Conservation (phyloP, 1,140 invertebrate species). For the Branchinecta lynchi region DNA sequence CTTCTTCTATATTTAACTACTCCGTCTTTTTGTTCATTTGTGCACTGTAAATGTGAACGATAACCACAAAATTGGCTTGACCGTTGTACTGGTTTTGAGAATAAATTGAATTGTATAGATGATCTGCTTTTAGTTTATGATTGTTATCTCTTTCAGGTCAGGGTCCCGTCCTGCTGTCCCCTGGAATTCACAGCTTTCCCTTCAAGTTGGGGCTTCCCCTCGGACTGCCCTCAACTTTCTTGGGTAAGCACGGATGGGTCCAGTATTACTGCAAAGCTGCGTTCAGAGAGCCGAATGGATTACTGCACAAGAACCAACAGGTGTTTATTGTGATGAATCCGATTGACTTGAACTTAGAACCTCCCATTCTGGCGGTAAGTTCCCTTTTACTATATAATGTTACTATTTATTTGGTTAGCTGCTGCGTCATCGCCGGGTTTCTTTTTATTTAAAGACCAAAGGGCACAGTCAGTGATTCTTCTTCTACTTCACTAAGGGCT, state of each 20-base stretch:
- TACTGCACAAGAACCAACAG: constrained; percentile 89
- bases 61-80: too few species aligned
- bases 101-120: too few species aligned
- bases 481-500: not conserved
- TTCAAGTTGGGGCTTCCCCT: constrained; percentile 80
- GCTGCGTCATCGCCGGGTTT: not conserved
- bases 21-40: too few species aligned
- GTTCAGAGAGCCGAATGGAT: constrained; percentile 66
- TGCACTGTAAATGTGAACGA: too few species aligned
- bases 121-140: too few species aligned
- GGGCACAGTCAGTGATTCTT: not conserved
- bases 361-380: constrained; percentile 67
- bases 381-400: not conserved
- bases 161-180: constrained; percentile 64
- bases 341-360: constrained; percentile 81
- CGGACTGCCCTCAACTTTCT: constrained; percentile 77
- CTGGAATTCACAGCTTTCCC: constrained; percentile 87
- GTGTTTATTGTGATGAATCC: constrained; percentile 94
- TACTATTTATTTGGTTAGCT: constrained; percentile 11
- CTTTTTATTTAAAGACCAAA: not conserved
- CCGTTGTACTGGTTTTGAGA: too few species aligned
- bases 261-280: constrained; percentile 89
- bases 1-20: too few species aligned
- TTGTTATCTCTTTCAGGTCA: constrained; percentile 26
- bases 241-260: constrained; percentile 87